Evolutionary conservation across 2,888 invertebrate species (phyloP), one percentile per base, ranked within the genome.

Genomic region (Schizotus pectinicornis): DNA sequence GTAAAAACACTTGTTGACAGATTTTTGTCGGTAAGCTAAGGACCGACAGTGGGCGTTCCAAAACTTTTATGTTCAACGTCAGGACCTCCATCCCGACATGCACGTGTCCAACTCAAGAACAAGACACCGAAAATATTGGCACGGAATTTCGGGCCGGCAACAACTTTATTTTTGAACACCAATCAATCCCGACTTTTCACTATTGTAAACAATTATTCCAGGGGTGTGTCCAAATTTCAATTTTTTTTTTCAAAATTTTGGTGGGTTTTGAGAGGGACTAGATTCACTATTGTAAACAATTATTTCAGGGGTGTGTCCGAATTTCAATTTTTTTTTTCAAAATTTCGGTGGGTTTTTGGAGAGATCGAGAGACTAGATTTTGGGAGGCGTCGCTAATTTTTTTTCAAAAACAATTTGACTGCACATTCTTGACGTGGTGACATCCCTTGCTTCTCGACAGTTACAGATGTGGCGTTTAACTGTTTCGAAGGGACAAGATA

Each of bases 391-490:
- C n/a, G n/a, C n/a, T n/a, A n/a, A n/a, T n/a, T n/a, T n/a, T n/a
- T n/a, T n/a, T n/a, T n/a, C n/a, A n/a, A n/a, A n/a, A n/a, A n/a
- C n/a, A n/a, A n/a, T n/a, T n/a, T n/a, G n/a, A n/a, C n/a, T n/a
- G n/a, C n/a, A n/a, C n/a, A n/a, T n/a, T n/a, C n/a, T n/a, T n/a
- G n/a, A 22, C 5, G 22, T 30, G 34, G 11, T 31, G 43, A 43
- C 45, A n/a, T 9, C 32, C 45, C 33, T 45, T 14, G 22, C 5
- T 22, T 22, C 5, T 8, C 14, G 77, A 77, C 78, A 76, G 74
- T 63, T 76, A 79, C 76, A 77, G 72, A 79, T 78, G 78, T 77
- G 77, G 77, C 75, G 72, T 76, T 76, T 77, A 78, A 79, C 70
- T 69, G 70, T 69, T 71, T 63, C 63, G 68, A 74, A 77, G 74